Base-by-base conservation (phyloP, 2,888 invertebrate species). In the Chrysopilus asiliformis region DNA sequence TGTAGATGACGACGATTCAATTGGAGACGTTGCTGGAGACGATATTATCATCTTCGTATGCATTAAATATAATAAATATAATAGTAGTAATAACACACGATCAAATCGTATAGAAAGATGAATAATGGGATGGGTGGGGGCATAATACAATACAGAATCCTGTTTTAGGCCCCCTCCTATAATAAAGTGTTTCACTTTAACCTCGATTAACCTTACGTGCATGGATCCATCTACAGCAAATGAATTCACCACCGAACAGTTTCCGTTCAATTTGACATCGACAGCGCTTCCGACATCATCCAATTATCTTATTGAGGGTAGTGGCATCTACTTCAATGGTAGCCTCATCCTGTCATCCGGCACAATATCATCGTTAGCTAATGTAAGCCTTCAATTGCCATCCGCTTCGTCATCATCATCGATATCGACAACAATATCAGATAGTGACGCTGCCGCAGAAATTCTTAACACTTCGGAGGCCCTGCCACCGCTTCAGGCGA, bases 401-500 rank as follows among this genome's bases (percentile, higher is more conserved):
- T 31, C 30, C 4, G 29, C 36, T n/a, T n/a, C n/a, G n/a, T n/a
- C n/a, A n/a, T n/a, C 36, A 14, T 15, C 34, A 14, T 31, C 35
- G 16, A 27, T 24, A 17, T 15, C 18, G 9, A 14, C n/a, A 13
- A 15, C 22, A 12, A 24, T 34, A 31, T 24, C 35, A 15, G 20
- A 28, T 28, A 18, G 31, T 27, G 17, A 35, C 13, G 7, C 30
- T n/a, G 36, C 30, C 18, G 37, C 34, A n/a, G 26, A 29, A n/a
- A 22, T 27, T 13, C n/a, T 22, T 5, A n/a, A 25, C 15, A 18
- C 33, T 13, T 28, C 44, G 20, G 28, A 36, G 12, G 32, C 32
- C 17, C 36, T 46, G 22, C 43, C 62, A 1, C 56, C 59, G 2
- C 35, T 62, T 35, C 59, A 68, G 31, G 67, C 81, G 40, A 72